These are phyloP conservation scores for Gryon sp. DNA, from an alignment of 1,140 invertebrate genomes.

Conservation along the genomic window DNA sequence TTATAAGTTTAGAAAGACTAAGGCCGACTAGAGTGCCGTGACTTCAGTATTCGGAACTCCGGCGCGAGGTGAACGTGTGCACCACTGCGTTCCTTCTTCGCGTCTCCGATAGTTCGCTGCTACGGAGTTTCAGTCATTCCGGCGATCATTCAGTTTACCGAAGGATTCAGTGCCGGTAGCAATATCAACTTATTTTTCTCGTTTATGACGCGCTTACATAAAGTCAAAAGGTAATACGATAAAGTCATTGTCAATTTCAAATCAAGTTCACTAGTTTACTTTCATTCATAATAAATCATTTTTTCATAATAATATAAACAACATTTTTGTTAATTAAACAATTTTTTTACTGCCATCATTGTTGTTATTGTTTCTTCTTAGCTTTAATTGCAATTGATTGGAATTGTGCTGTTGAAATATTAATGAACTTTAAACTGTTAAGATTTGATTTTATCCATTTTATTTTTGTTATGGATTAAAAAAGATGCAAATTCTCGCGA, in stretches of 20 bases:
- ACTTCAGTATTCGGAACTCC: constrained; percentile 70
- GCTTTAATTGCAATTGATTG: too few relatives aligned
- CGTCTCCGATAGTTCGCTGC: constrained; percentile 49
- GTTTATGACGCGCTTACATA: constrained; percentile 49
- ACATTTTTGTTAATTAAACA: too few relatives aligned
- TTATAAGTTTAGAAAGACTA: constrained; percentile 60
- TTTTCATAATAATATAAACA: too few relatives aligned
- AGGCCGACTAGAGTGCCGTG: constrained; percentile 54
- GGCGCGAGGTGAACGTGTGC: constrained; percentile 71
- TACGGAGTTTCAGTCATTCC: constrained; percentile 60
- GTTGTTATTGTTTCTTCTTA: too few relatives aligned
- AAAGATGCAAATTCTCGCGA: too few relatives aligned
- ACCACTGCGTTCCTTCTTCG: constrained; percentile 58
- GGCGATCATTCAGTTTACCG: constrained; percentile 68
- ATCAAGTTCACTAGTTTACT: neutral
- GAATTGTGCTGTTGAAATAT: too few relatives aligned
- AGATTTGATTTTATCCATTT: too few relatives aligned
- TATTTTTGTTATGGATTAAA: too few relatives aligned
- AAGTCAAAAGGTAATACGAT: constrained; percentile 43
- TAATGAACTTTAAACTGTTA: too few relatives aligned
- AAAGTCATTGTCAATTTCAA: constrained; percentile 16
- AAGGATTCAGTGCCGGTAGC: constrained; percentile 67
- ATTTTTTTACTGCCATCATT: too few relatives aligned
- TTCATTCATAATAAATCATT: neutral
- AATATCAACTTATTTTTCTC: constrained; percentile 50